A percentile compares a stretch with the other conserved stretches of the same genome.
These are phyloP conservation scores for Oncorhynchus nerka DNA, from an alignment of 2,113 vertebrate genomes.

Conservation along the genomic window DNA sequence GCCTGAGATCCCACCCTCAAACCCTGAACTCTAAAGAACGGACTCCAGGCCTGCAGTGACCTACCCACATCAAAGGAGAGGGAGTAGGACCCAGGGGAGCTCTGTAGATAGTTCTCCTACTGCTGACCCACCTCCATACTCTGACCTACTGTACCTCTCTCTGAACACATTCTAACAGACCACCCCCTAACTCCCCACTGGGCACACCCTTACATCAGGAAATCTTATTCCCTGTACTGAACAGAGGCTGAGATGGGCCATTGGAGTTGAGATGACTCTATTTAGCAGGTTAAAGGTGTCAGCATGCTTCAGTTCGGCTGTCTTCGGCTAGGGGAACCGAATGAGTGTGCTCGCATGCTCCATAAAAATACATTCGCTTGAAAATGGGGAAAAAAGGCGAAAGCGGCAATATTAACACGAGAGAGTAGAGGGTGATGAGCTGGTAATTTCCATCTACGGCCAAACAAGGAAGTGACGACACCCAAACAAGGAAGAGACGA, in stretches of 20 bases:
- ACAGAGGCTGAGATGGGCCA: slow-evolving; percentile 11
- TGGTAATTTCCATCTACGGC: no score
- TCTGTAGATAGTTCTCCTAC: neutral
- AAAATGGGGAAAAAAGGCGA: no score
- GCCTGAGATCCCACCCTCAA: slow-evolving; percentile 42
- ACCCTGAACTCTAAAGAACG: slow-evolving; percentile 61
- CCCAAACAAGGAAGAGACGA: no score
- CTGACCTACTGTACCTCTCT: slow-evolving; percentile 47
- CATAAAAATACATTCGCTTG: no score
- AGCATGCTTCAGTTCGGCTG: no score
- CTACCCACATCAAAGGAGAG: neutral
- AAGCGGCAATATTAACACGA: no score
- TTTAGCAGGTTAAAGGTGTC: no score
- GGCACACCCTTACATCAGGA: slow-evolving; percentile 34
- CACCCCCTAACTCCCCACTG: slow-evolving; percentile 45
- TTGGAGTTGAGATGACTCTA: no score
- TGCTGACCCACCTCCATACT: slow-evolving; percentile 31
- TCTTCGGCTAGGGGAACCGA: no score
- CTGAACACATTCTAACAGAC: slow-evolving; percentile 1
- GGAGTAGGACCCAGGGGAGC: slow-evolving; percentile 25
- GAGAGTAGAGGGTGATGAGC: no score
- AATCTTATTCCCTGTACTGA: slow-evolving; percentile 44
- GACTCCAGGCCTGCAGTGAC: neutral
- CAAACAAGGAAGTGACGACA: no score
- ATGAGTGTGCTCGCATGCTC: no score